Evolutionary conservation across 1,140 invertebrate genomes (phyloP).

Genomic region (Pissodes strobi): DNA sequence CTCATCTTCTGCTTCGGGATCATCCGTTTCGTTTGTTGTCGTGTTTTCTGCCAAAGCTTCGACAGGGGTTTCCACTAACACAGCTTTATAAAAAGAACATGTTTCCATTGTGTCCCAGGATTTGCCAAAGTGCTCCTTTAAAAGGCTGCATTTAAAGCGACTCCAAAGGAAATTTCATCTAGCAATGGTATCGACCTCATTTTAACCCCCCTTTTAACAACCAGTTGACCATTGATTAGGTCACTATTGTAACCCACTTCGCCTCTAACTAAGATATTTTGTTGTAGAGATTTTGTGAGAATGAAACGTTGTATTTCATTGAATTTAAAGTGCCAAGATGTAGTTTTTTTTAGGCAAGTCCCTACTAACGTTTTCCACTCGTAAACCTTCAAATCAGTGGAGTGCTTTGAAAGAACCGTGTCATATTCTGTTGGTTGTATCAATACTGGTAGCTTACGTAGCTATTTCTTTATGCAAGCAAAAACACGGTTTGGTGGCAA

Average conservation of each 20-base stretch:
- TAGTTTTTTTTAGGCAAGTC: background rate
- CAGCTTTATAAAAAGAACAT: constrained; percentile 3
- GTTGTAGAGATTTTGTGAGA: too few relatives aligned
- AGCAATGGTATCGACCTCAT: too few relatives aligned
- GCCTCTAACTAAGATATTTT: constrained; percentile 3
- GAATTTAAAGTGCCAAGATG: background rate
- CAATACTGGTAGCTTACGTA: background rate
- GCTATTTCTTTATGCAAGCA: background rate
- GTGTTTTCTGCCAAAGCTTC: too few relatives aligned
- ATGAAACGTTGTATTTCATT: background rate
- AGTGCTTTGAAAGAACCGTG: background rate
- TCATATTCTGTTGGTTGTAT: background rate
- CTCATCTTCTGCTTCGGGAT: too few relatives aligned
- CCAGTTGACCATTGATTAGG: background rate
- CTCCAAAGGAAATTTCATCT: too few relatives aligned
- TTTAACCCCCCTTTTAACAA: background rate
- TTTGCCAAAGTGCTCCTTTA: background rate
- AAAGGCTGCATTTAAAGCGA: background rate
- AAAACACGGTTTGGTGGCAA: background rate
- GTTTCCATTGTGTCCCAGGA: background rate
- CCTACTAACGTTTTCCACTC: constrained; percentile 1
- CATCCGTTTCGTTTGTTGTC: background rate
- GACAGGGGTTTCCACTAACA: too few relatives aligned
- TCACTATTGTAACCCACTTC: too few relatives aligned
- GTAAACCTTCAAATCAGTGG: background rate